These are phyloP conservation scores for Entomyzon cyanotis DNA, from an alignment of 2,113 vertebrate species.

Conservation along the genomic window DNA sequence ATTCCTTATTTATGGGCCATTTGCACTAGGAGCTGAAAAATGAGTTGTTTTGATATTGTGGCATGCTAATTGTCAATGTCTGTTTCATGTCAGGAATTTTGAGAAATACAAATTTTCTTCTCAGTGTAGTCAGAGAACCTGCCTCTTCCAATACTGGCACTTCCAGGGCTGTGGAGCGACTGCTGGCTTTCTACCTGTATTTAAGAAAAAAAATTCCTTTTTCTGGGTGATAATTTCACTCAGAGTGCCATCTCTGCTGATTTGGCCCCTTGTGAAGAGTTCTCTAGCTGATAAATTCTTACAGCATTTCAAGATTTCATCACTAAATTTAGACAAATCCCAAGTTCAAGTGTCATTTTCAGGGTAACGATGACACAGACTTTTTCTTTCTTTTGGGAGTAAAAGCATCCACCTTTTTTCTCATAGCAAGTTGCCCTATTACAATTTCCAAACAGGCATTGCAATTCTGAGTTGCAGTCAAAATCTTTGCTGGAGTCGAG, in stretches of 20 bases:
- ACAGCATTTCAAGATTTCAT: not conserved
- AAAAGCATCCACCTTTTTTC: not conserved
- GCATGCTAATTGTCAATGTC: not conserved
- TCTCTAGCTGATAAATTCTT: not conserved
- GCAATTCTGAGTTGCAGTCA: not conserved
- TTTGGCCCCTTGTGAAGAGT: not conserved
- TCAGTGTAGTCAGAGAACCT: not conserved
- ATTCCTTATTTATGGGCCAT: not conserved
- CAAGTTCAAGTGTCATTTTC: not conserved
- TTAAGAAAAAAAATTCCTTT: not conserved
- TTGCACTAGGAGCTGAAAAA: not conserved
- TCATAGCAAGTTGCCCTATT: not conserved
- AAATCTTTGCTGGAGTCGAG: not conserved
- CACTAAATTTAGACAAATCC: not conserved
- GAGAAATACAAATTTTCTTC: not conserved
- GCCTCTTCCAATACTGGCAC: not conserved
- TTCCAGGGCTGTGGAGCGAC: not conserved
- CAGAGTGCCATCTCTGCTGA: not conserved
- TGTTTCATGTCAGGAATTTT: not conserved
- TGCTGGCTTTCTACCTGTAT: not conserved
- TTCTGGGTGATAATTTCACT: not conserved
- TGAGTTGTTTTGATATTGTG: not conserved
- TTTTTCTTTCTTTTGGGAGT: not conserved
- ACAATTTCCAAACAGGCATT: not conserved
- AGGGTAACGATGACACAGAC: not conserved